Evolutionary conservation across 2,113 vertebrate species (phyloP).

Genomic region (Cranoglanis bouderius): DNA sequence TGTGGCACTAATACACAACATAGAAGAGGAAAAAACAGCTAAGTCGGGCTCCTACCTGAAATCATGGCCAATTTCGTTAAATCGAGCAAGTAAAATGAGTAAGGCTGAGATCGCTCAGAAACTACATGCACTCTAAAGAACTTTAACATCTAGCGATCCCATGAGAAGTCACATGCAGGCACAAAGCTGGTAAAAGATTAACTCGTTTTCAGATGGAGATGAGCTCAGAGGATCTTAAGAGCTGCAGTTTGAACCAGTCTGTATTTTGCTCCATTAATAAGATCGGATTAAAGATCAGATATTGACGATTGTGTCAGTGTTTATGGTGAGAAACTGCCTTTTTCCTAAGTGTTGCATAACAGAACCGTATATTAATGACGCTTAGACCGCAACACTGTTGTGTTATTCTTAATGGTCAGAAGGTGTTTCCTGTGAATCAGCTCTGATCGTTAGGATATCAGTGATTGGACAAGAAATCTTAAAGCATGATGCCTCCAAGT

Average conservation of each 20-base stretch:
- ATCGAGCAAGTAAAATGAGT: neutral
- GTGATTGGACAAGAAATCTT: neutral
- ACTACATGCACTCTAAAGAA: neutral
- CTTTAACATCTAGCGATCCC: no score
- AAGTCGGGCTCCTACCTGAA: neutral
- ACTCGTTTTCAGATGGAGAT: neutral
- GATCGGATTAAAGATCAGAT: neutral
- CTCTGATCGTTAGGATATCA: neutral
- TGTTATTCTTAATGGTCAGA: neutral
- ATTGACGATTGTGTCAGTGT: no score
- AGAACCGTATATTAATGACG: neutral
- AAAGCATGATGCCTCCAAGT: neutral
- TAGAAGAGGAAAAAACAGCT: neutral
- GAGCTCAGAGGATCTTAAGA: no score
- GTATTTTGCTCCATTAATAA: neutral
- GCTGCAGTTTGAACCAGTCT: no score
- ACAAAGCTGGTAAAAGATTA: neutral
- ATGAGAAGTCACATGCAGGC: neutral
- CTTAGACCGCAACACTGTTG: neutral
- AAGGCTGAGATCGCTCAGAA: neutral
- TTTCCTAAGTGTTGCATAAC: neutral
- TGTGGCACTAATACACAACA: neutral
- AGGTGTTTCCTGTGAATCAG: neutral
- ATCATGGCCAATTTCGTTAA: neutral
- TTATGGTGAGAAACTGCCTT: neutral